Evolutionary conservation across 1,140 invertebrate species (phyloP), one percentile per base, ranked within the genome.

Genomic region (Agrypnia vestita): DNA sequence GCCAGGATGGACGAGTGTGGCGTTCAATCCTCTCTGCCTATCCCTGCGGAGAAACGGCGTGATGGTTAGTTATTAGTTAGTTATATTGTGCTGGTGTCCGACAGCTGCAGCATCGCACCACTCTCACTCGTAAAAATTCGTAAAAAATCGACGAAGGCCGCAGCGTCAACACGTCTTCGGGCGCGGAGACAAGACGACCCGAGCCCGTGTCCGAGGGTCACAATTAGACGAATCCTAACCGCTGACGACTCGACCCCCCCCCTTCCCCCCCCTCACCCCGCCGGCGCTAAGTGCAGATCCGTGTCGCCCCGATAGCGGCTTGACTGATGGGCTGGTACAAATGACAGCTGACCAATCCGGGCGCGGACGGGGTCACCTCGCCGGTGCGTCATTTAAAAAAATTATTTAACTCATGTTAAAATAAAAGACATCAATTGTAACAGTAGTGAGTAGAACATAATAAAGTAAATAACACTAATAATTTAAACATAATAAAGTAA

Each of bases 241-340:
- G 59, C 59, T 62, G 21, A 62, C 59, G 11, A n/a, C 69, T 35
- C 4, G 17, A 15, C 76, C 19, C 44, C 46, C 76, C 19, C 44
- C 61, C 46, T 7, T 46, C n/a, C 46, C 17, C 15, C 17, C 19
- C 49, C 49, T 46, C 11, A 21, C 35, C 51, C 51, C 47, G 55
- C 62, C 25, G 49, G 19, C 79, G 75, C 80, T 81, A 81, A 81
- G 80, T 81, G 80, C 80, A 81, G 75, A 81, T 73, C 75, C 80
- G 56, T 81, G 80, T 81, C 67, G 74, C 21, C 7, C 75, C 80
- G 80, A 81, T 81, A 81, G 80, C 80, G 25, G 62, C 69, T 46
- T 81, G 80, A 81, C 75, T 81, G 80, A 81, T 81, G 76, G 76
- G 47, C 55, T 74, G 69, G 49, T 77, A 77, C 76, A 77, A 77